Percentiles rank a stretch among this genome's conserved stretches.
Evolutionary conservation across 2,888 invertebrate species (phyloP).

Genomic region (Agapetus fuscipes): DNA sequence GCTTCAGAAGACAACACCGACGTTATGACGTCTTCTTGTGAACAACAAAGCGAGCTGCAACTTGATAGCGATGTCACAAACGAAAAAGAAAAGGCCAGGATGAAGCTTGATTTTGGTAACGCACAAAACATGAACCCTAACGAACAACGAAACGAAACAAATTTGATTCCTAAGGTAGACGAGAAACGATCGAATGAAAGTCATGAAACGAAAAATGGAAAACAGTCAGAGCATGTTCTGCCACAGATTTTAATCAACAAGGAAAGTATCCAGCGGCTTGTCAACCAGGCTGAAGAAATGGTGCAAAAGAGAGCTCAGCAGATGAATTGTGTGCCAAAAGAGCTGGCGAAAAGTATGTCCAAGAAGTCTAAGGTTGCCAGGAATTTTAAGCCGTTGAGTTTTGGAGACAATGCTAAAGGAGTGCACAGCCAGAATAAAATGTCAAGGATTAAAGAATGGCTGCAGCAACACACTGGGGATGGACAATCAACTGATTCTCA

Average conservation of each 20-base stretch:
- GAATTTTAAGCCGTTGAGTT: constrained; percentile 43
- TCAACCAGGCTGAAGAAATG: constrained; percentile 72
- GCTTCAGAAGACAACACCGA: constrained; percentile 15
- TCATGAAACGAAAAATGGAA: constrained; percentile 5
- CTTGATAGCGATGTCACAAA: constrained; percentile 22
- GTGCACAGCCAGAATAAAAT: constrained; percentile 48
- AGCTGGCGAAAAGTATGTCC: constrained; percentile 33
- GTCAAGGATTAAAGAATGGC: constrained; percentile 61
- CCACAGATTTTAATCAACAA: constrained; percentile 45
- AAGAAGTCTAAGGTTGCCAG: constrained; percentile 34
- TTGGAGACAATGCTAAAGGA: constrained; percentile 42
- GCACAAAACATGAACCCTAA: constrained; percentile 9
- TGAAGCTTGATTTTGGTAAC: constrained; percentile 12
- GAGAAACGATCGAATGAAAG: constrained; percentile 15
- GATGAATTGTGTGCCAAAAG: constrained; percentile 24
- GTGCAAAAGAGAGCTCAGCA: constrained; percentile 50
- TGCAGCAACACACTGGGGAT: constrained; percentile 41
- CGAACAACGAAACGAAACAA: constrained; percentile 19
- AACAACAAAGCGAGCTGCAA: constrained; percentile 13
- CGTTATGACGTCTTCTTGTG: constrained; percentile 39
- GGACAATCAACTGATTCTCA: constrained; percentile 30
- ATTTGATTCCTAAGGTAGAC: not conserved
- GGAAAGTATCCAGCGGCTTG: constrained; percentile 61
- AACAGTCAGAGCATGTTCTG: constrained; percentile 34
- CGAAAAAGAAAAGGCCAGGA: constrained; percentile 12